Evolutionary conservation across 2,888 invertebrate species (phyloP).

Genomic region (Stenodema calcarata): DNA sequence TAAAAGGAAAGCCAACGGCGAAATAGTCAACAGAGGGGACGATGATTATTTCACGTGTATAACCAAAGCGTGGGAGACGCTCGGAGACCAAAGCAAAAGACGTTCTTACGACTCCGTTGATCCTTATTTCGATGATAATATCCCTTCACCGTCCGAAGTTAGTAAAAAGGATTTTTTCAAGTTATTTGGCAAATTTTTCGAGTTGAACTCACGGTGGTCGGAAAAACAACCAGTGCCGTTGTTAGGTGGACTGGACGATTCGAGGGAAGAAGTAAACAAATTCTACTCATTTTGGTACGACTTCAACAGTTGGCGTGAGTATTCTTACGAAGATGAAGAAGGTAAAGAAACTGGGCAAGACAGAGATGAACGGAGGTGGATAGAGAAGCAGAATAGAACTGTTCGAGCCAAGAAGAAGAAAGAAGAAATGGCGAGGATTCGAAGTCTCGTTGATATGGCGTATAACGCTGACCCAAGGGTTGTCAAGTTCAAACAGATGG

Average conservation of each 20-base stretch:
- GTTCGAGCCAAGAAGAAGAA: conserved; percentile 92
- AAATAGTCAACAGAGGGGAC: conserved; percentile 85
- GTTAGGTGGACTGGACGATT: conserved; percentile 77
- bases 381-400: conserved; percentile 96
- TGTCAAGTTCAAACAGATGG: conserved; percentile 88
- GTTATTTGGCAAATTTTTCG: conserved; percentile 62
- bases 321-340: conserved; percentile 97
- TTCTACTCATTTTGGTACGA: conserved; percentile 99
- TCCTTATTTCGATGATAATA: conserved; percentile 86
- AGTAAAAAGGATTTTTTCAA: conserved; percentile 65
- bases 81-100: conserved; percentile 80
- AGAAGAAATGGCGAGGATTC: conserved; percentile 92
- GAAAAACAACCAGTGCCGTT: conserved; percentile 84
- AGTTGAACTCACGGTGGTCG: conserved; percentile 88
- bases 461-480: conserved; percentile 95
- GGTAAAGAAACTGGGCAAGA: conserved; percentile 98
- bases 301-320: conserved; percentile 99
- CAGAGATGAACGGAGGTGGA: conserved; percentile 68
- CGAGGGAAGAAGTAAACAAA: conserved; percentile 83
- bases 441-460: conserved; percentile 90
- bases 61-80: conserved; percentile 93
- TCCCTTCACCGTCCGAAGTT: conserved; percentile 76
- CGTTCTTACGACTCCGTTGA: conserved; percentile 97
- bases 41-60: conserved; percentile 99
- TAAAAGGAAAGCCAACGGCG: conserved; percentile 90